A percentile compares a stretch with the other conserved stretches of the same genome.
Conservation (phyloP, 2,797 vertebrate genomes). For the Amblyopsis hoosieri region DNA sequence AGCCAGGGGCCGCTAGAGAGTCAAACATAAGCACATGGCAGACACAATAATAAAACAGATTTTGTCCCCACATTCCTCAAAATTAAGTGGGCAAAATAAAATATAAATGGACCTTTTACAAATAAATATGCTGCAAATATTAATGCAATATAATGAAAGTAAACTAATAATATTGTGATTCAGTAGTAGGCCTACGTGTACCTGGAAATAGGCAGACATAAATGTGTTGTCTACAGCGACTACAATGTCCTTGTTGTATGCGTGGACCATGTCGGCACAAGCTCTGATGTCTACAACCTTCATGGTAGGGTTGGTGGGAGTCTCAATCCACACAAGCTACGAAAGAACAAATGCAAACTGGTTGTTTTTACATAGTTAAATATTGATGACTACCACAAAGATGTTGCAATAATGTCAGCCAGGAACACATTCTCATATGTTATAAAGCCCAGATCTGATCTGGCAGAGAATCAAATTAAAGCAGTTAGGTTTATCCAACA, state of each 20-base stretch:
- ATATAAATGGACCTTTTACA: too few relatives aligned
- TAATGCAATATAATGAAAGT: background rate
- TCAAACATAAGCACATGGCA: conserved; percentile 29
- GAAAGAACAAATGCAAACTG: conserved; percentile 2
- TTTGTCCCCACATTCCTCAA: background rate
- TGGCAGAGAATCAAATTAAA: too few relatives aligned
- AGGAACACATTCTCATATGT: too few relatives aligned
- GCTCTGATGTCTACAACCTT: conserved; percentile 87
- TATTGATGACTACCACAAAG: too few relatives aligned
- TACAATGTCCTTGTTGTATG: conserved; percentile 79
- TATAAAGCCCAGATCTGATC: too few relatives aligned
- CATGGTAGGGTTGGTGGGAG: conserved; percentile 89
- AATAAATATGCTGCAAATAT: too few relatives aligned
- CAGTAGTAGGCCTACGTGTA: conserved; percentile 40
- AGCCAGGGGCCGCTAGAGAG: conserved; percentile 83
- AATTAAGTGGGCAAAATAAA: too few relatives aligned
- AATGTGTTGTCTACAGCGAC: conserved; percentile 95
- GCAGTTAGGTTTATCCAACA: too few relatives aligned
- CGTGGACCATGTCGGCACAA: conserved; percentile 80
- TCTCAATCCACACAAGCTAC: conserved; percentile 95
- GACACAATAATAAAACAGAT: conserved; percentile 19
- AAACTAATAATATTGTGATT: too few relatives aligned
- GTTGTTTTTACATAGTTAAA: background rate
- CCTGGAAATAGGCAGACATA: conserved; percentile 97
- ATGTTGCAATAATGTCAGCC: too few relatives aligned